Evolutionary conservation across 1,140 invertebrate species (phyloP), one percentile per base, ranked within the genome.

Genomic region (Coptotermes formosanus): DNA sequence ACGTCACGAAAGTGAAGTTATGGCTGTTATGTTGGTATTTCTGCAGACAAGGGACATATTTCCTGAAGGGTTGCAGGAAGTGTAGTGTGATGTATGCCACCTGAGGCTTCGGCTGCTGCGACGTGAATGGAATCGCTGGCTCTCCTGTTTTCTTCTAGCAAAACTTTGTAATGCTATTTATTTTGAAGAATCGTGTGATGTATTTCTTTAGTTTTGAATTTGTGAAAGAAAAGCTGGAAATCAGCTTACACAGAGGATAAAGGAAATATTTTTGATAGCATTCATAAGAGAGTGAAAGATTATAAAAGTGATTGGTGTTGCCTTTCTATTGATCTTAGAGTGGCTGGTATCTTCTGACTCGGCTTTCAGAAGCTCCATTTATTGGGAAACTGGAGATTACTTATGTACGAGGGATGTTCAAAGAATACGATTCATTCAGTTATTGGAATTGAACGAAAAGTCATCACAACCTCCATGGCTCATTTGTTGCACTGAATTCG

Each of bases 1-100:
- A n/a, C 64, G 64, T 75, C 64, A 30, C 64, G n/a, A 30, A 75
- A n/a, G n/a, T 75, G 64, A 75, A 75, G 64, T 75, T 75, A 75
- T 30, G 64, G 25, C n/a, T 75, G 25, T 75, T 75, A 75, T 8
- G n/a, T 75, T 75, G 64, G 64, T 75, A 75, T 30, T n/a, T 30
- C 64, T n/a, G n/a, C 25, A 75, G 64, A 75, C 64, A 30, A 12
- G 64, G 25, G 64, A 75, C 64, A 75, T 75, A 75, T 75, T 75
- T 75, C 25, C 64, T 75, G 64, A 75, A 75, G 25, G 64, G 25
- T 30, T 14, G 16, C n/a, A 30, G 25, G 8, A 75, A 75, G n/a
- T 30, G 64, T 75, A 75, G 0, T 75, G n/a, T 30, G 64, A 75
- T 75, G 64, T 75, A 75, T 30, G 64, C 64, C 64, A 75, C 64